Evolutionary conservation across 2,888 invertebrate genomes (phyloP).

Genomic region (Octonoba sinensis): DNA sequence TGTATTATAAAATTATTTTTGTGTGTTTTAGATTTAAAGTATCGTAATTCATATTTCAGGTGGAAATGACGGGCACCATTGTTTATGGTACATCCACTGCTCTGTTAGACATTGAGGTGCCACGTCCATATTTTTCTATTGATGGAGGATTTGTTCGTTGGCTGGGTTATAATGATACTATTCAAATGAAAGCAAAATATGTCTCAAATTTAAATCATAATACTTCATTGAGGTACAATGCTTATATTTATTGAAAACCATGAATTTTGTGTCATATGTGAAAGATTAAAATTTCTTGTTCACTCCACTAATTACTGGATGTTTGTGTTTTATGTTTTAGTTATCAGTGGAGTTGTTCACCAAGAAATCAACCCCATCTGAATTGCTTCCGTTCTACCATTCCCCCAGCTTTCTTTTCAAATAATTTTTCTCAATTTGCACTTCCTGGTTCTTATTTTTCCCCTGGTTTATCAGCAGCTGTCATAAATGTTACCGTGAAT

Average conservation of each 20-base stretch:
- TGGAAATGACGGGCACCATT: constrained; percentile 48
- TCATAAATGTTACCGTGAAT: constrained; percentile 42
- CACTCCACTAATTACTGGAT: background rate
- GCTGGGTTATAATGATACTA: constrained; percentile 39
- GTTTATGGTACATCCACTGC: constrained; percentile 47
- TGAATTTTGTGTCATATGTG: background rate
- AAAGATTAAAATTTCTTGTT: background rate
- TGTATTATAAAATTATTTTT: too few relatives aligned
- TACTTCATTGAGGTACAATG: background rate
- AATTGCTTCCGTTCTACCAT: background rate
- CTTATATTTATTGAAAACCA: background rate
- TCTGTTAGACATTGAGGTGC: constrained; percentile 7
- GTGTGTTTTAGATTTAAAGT: too few relatives aligned
- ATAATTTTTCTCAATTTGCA: background rate
- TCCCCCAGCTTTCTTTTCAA: constrained; percentile 5
- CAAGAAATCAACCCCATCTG: constrained; percentile 30
- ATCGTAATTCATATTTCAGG: constrained; percentile 28
- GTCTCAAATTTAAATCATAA: background rate
- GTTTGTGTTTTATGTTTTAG: constrained; percentile 12
- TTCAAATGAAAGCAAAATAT: constrained; percentile 14
- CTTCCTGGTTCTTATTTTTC: constrained; percentile 21
- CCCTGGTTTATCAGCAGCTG: constrained; percentile 19
- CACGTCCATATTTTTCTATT: constrained; percentile 11
- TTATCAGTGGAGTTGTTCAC: constrained; percentile 33
- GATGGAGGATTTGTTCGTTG: constrained; percentile 50